phyloP scores from a whole-genome alignment of 2,888 invertebrate species.

The Apamea sordens region DNA sequence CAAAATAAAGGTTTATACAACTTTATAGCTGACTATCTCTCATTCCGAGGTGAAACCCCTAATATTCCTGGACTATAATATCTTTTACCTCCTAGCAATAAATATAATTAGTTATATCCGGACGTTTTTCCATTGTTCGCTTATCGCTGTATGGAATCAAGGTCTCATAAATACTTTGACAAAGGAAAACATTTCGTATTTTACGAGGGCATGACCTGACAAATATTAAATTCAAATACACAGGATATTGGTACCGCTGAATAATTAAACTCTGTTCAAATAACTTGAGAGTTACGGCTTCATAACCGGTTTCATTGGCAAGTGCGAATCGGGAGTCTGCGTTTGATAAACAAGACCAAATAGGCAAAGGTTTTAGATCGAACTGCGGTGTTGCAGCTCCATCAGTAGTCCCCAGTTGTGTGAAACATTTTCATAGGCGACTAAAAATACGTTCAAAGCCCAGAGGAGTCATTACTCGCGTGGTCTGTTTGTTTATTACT shows the following conservation, averaged over 20 bases:
- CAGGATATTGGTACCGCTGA: constrained; percentile 47
- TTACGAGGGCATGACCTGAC: constrained; percentile 45
- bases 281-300: constrained; percentile 46
- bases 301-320: constrained; percentile 55
- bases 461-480: constrained; percentile 53
- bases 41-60: too few species aligned
- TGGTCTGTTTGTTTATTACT: constrained; percentile 69
- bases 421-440: constrained; percentile 50
- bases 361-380: constrained; percentile 15
- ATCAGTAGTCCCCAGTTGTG: constrained; percentile 7
- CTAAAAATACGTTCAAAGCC: constrained; percentile 59
- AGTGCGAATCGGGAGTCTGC: constrained; percentile 29
- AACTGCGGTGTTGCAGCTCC: not conserved
- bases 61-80: not conserved
- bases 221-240: constrained; percentile 40
- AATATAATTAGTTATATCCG: constrained; percentile 10
- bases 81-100: constrained; percentile 1
- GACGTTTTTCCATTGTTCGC: constrained; percentile 22
- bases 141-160: constrained; percentile 38
- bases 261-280: constrained; percentile 50
- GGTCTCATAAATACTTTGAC: constrained; percentile 31
- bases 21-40: not conserved
- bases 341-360: constrained; percentile 55
- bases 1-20: too few species aligned
- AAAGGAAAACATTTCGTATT: constrained; percentile 44